Evolutionary conservation across 1,140 invertebrate species (phyloP).

Genomic region (Anthonomus grandis): DNA sequence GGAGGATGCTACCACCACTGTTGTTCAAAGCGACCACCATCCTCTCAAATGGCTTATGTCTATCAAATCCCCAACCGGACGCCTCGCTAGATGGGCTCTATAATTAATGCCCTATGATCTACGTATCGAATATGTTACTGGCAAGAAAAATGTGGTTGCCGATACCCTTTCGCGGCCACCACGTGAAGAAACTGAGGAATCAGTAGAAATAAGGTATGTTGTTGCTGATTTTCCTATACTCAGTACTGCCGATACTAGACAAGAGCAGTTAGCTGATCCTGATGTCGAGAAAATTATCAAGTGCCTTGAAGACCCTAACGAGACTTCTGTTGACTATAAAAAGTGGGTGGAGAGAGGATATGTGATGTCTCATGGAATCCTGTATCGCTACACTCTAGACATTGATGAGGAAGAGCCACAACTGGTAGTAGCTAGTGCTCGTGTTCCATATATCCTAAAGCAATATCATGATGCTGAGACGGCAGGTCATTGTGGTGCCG

Average conservation of each 20-base stretch:
- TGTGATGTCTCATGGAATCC: constrained; percentile 34
- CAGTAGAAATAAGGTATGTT: not conserved
- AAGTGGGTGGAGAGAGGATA: constrained; percentile 22
- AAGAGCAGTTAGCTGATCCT: constrained; percentile 24
- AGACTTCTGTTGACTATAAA: not conserved
- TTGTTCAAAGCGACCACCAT: constrained; percentile 50
- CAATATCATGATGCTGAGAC: constrained; percentile 32
- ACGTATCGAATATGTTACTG: too few relatives aligned
- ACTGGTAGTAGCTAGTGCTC: constrained; percentile 32
- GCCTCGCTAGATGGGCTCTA: constrained; percentile 48
- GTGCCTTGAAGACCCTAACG: not conserved
- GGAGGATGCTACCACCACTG: constrained; percentile 48
- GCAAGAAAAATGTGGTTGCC: constrained; percentile 15
- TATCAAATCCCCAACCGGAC: constrained; percentile 47
- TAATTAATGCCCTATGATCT: too few relatives aligned
- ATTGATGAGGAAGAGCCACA: constrained; percentile 37
- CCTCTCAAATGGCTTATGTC: constrained; percentile 50
- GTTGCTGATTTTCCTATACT: constrained; percentile 3
- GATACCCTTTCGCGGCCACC: constrained; percentile 15
- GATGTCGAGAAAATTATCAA: constrained; percentile 21
- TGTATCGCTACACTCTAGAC: constrained; percentile 30
- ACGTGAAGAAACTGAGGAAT: constrained; percentile 4
- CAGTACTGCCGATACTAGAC: not conserved
- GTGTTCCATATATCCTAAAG: constrained; percentile 16
- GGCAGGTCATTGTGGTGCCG: constrained; percentile 34